A percentile compares a stretch with the other conserved stretches of the same genome.
Evolutionary conservation across 2,113 vertebrate species (phyloP).

Genomic region (Myrmecobius fasciatus): DNA sequence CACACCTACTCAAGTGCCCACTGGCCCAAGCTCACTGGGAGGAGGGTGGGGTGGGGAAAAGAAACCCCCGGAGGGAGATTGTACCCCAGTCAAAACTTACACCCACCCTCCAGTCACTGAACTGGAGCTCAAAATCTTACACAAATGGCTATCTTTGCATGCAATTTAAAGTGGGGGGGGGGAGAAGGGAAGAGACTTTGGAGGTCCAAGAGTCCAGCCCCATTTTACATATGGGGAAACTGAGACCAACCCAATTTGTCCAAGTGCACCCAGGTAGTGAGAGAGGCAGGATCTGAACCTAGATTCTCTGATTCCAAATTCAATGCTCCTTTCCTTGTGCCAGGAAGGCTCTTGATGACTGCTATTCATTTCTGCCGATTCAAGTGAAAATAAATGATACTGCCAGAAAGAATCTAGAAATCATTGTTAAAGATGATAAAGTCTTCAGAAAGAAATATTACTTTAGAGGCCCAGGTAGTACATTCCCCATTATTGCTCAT

Average conservation of each 20-base stretch:
- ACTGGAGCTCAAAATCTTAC: too few species aligned
- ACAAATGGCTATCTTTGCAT: too few species aligned
- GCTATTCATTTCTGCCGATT: neutral
- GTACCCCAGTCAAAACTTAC: too few species aligned
- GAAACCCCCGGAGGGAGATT: too few species aligned
- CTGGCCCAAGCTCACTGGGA: neutral
- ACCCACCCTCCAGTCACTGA: too few species aligned
- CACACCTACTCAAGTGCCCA: too few species aligned
- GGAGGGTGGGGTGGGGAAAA: neutral
- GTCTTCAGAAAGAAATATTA: neutral
- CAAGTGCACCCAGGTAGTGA: neutral
- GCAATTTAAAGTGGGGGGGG: too few species aligned
- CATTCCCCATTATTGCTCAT: neutral
- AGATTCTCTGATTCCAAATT: neutral
- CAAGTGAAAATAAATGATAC: neutral
- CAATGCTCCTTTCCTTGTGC: neutral
- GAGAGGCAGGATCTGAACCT: neutral
- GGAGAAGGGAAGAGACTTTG: too few species aligned
- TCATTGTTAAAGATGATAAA: neutral
- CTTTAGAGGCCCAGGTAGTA: neutral
- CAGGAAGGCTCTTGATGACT: neutral
- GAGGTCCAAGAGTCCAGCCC: neutral
- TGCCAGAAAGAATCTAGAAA: neutral
- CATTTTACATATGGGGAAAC: neutral
- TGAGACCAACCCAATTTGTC: neutral